Conservation (phyloP, 2,113 vertebrate genomes). For the Furnarius figulus region DNA sequence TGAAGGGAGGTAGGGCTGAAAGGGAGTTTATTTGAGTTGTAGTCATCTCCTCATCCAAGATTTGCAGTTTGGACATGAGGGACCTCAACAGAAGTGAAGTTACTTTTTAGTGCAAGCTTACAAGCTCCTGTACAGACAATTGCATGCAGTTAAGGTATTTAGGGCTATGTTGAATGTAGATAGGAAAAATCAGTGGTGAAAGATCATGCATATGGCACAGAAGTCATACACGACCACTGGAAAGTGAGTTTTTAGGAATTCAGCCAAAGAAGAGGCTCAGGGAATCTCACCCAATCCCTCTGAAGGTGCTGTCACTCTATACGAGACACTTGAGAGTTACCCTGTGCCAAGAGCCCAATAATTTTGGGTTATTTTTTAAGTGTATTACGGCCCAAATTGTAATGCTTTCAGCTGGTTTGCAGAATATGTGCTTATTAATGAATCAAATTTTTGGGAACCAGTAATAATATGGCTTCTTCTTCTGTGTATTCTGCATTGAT, state of each 20-base stretch:
- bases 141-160: not conserved
- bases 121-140: accelerated
- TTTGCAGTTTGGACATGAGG: not conserved
- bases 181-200: not conserved
- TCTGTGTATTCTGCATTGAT: not conserved
- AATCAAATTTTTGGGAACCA: not conserved
- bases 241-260: not conserved
- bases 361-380: not conserved
- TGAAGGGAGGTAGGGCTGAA: not conserved
- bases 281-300: not conserved
- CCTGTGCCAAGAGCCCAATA: not conserved
- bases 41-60: not conserved
- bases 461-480: not conserved
- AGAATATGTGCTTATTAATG: not conserved
- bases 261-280: not conserved
- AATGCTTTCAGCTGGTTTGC: not conserved
- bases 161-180: not conserved
- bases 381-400: not conserved
- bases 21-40: not conserved
- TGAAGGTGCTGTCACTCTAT: not conserved
- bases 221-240: not conserved
- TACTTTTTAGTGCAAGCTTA: not conserved
- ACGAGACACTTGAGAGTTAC: not conserved
- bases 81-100: not conserved
- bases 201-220: accelerated